phyloP scores from a whole-genome alignment of 1,140 invertebrate genomes.

The Proales similis region DNA sequence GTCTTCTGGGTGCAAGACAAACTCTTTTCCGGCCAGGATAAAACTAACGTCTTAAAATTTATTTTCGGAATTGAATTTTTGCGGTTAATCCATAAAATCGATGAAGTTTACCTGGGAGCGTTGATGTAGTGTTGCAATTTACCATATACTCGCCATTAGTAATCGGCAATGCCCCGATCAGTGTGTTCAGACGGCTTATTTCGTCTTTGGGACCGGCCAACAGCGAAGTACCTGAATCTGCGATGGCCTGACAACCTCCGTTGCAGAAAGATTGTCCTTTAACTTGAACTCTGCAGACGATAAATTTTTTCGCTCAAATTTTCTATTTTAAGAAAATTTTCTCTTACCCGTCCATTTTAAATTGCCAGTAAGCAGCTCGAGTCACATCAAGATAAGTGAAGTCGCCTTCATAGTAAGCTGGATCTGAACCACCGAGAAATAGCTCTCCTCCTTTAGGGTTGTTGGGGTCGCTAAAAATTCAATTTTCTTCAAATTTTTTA shows the following conservation, averaged over 20 bases:
- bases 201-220: constrained; percentile 84
- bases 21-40: constrained; percentile 67
- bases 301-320: not conserved
- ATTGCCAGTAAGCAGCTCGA: constrained; percentile 91
- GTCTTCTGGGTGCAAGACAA: constrained; percentile 70
- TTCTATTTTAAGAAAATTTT: constrained; percentile 38
- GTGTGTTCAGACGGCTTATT: constrained; percentile 69
- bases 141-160: constrained; percentile 58
- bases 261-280: constrained; percentile 49
- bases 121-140: constrained; percentile 11
- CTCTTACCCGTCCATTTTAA: constrained; percentile 77
- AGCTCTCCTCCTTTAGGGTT: constrained; percentile 72
- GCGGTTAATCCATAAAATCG: not conserved
- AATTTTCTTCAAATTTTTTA: constrained; percentile 72
- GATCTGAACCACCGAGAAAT: constrained; percentile 86
- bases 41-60: constrained; percentile 7
- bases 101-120: constrained; percentile 43
- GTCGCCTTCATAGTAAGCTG: constrained; percentile 75
- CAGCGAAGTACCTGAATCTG: constrained; percentile 93
- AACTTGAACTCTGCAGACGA: constrained; percentile 47
- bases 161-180: constrained; percentile 73
- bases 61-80: not conserved
- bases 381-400: constrained; percentile 84
- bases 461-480: constrained; percentile 44
- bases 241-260: constrained; percentile 63